Evolutionary conservation across 2,888 invertebrate species (phyloP).

Genomic region (Crossocerus cetratus): DNA sequence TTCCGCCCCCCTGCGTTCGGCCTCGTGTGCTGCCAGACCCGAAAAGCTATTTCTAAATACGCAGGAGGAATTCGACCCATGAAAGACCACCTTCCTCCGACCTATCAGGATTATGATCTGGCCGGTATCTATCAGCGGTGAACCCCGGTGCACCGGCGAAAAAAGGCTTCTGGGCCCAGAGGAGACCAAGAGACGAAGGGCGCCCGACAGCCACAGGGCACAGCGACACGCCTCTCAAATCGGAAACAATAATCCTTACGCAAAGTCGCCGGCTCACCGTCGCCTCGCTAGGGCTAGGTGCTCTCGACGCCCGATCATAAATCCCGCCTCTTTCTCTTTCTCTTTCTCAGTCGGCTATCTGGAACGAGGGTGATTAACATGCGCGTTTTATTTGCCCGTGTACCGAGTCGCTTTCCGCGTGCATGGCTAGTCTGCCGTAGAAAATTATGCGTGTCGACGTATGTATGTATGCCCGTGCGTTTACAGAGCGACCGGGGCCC

Average conservation of each 20-base stretch:
- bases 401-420: constrained; percentile 23
- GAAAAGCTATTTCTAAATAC: constrained; percentile 30
- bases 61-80: constrained; percentile 31
- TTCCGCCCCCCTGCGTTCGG: constrained; percentile 6
- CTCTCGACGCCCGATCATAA: too few relatives aligned
- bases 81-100: constrained; percentile 31
- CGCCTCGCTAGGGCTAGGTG: too few relatives aligned
- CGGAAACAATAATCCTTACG: constrained; percentile 57
- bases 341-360: constrained; percentile 9
- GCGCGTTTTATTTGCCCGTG: constrained; percentile 20
- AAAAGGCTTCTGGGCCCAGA: constrained; percentile 14
- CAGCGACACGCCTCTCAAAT: constrained; percentile 41
- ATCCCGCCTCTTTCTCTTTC: constrained; percentile 3
- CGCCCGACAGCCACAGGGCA: constrained; percentile 21
- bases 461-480: background rate
- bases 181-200: constrained; percentile 14
- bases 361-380: constrained; percentile 22
- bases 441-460: constrained; percentile 18
- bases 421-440: constrained; percentile 19
- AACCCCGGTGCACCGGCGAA: constrained; percentile 15
- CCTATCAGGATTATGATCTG: constrained; percentile 46
- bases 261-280: constrained; percentile 39
- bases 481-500: background rate
- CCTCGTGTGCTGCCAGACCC: background rate
- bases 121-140: constrained; percentile 40